Evolutionary conservation across 30 jellyfish, hydroid and myxozoan species (phyloP).

Genomic region (Clytia hemisphaerica): DNA sequence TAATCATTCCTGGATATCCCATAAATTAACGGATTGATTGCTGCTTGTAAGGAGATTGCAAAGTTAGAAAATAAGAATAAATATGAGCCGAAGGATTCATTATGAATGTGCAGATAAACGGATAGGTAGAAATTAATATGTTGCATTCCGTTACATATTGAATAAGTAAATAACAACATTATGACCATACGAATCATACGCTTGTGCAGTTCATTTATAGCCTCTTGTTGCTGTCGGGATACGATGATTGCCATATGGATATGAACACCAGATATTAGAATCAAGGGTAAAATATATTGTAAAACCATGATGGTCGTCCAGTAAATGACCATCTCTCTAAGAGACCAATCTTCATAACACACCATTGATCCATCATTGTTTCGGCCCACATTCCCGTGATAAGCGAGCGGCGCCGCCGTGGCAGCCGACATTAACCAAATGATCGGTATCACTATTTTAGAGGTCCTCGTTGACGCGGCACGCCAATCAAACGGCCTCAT

Average conservation of each 20-base stretch:
- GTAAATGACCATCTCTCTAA: too few relatives aligned
- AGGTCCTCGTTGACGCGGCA: conserved; percentile 4
- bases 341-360: conserved; percentile 30
- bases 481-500: conserved; percentile 63
- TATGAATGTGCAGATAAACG: not conserved
- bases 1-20: conserved; percentile 87
- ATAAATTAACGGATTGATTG: conserved; percentile 82
- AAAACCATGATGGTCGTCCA: conserved; percentile 24
- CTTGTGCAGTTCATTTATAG: conserved; percentile 16
- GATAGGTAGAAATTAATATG: conserved; percentile 17
- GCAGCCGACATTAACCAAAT: conserved; percentile 32
- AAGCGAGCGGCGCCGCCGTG: conserved; percentile 16
- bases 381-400: not conserved
- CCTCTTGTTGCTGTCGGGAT: not conserved
- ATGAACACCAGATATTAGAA: conserved; percentile 9
- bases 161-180: conserved; percentile 13
- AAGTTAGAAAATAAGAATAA: conserved; percentile 51
- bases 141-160: conserved; percentile 38
- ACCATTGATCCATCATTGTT: not conserved
- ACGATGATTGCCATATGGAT: not conserved
- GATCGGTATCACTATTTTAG: conserved; percentile 26
- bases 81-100: not conserved
- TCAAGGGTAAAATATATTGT: conserved; percentile 20
- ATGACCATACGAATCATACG: conserved; percentile 32
- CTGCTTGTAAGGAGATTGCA: conserved; percentile 70